Evolutionary conservation across 2,113 vertebrate genomes (phyloP).

Genomic region (Blennius ocellaris): DNA sequence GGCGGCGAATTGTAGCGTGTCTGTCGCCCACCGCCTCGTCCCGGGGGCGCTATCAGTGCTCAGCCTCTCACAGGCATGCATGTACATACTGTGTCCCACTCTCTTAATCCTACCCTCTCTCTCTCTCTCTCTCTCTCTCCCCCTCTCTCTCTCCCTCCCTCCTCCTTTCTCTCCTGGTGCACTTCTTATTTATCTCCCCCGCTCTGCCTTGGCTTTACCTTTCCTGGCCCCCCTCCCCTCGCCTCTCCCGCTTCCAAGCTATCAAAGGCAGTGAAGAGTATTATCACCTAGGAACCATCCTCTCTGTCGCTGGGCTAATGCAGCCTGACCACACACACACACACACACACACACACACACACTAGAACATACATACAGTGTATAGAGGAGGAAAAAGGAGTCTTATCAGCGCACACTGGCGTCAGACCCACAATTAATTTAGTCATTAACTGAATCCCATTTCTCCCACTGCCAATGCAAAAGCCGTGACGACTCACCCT

Average conservation of each 20-base stretch:
- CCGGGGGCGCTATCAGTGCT: slow-evolving; percentile 63
- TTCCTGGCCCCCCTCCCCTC: slow-evolving; percentile 14
- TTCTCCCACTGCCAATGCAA: slow-evolving; percentile 42
- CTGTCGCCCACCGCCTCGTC: slow-evolving; percentile 68
- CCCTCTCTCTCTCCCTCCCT: slow-evolving; percentile 5
- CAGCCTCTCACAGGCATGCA: slow-evolving; percentile 68
- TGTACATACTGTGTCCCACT: slow-evolving; percentile 55
- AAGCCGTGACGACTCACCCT: slow-evolving; percentile 41
- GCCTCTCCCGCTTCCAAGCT: slow-evolving; percentile 21
- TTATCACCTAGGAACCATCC: slow-evolving; percentile 55
- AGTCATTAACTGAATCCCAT: slow-evolving; percentile 73
- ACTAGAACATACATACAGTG: slow-evolving; percentile 21
- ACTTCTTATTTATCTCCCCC: slow-evolving; percentile 48
- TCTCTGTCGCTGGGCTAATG: slow-evolving; percentile 30
- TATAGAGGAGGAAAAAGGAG: slow-evolving; percentile 9
- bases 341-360: not conserved
- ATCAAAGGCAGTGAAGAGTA: slow-evolving; percentile 58
- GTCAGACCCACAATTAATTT: slow-evolving; percentile 73
- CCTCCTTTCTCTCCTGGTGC: slow-evolving; percentile 27
- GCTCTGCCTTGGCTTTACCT: slow-evolving; percentile 40
- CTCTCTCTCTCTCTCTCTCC: not conserved
- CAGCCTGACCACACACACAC: slow-evolving; percentile 18
- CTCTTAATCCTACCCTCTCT: slow-evolving; percentile 47
- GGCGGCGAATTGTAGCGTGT: slow-evolving; percentile 60
- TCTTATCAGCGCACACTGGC: slow-evolving; percentile 56